Evolutionary conservation across 1,140 invertebrate genomes (phyloP).

Genomic region (Delia radicum): DNA sequence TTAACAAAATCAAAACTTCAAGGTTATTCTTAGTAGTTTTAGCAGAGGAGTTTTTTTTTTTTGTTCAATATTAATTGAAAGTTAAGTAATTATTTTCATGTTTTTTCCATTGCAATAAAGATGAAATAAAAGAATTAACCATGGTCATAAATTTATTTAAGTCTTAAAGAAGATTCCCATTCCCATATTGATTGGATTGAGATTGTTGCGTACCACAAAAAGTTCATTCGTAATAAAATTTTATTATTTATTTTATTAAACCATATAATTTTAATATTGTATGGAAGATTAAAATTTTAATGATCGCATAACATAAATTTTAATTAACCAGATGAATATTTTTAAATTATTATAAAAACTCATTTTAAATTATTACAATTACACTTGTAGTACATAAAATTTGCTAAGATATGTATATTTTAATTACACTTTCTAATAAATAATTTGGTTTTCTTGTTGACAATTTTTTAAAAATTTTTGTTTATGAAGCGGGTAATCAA

Average conservation of each 20-base stretch:
- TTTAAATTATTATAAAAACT: neutral
- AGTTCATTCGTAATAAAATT: neutral
- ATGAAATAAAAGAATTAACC: neutral
- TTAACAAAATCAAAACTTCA: too few species aligned
- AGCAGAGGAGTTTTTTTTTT: too few species aligned
- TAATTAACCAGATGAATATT: neutral
- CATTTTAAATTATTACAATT: neutral
- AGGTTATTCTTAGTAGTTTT: too few species aligned
- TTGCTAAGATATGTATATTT: neutral
- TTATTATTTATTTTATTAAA: neutral
- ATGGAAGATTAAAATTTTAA: neutral
- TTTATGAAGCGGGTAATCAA: too few species aligned
- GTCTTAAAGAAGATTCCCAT: too few species aligned
- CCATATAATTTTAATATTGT: neutral
- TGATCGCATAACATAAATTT: neutral
- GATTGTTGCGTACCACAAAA: too few species aligned
- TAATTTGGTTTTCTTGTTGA: neutral
- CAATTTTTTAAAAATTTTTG: too few species aligned
- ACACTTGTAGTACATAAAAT: neutral
- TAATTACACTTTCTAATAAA: conserved; percentile 1
- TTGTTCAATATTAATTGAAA: too few species aligned
- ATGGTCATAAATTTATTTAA: neutral
- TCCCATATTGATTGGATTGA: neutral
- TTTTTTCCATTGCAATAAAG: neutral
- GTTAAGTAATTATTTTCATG: too few species aligned